Evolutionary conservation across 2,797 vertebrate genomes (phyloP).

Genomic region (Chelonia mydas): DNA sequence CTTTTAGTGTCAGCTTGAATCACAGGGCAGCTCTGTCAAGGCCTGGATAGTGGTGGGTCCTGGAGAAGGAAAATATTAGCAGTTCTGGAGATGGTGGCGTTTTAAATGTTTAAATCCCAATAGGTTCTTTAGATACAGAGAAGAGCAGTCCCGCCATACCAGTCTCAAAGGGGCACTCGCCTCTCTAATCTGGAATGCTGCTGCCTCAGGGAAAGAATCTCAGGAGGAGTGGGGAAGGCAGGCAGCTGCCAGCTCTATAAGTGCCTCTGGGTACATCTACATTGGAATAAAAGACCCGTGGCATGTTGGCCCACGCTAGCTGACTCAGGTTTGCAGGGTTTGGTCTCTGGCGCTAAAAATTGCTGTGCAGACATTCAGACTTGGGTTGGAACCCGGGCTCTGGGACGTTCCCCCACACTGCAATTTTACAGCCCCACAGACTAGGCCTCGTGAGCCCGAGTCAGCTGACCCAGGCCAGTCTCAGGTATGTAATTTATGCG

Average conservation of each 20-base stretch:
- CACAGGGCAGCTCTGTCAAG: neutral
- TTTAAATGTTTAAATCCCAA: neutral
- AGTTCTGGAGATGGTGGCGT: neutral
- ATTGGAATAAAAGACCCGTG: neutral
- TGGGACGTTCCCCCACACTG: neutral
- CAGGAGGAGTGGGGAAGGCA: neutral
- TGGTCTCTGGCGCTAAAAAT: neutral
- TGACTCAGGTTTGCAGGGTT: neutral
- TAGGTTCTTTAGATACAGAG: neutral
- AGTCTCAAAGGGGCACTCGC: accelerated
- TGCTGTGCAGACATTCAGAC: neutral
- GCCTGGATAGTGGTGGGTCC: neutral
- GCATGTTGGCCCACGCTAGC: neutral
- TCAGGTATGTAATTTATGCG: too few species aligned
- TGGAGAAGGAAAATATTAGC: neutral
- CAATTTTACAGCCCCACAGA: neutral
- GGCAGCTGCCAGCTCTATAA: neutral
- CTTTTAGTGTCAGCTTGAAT: neutral
- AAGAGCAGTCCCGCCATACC: neutral
- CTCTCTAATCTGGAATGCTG: too few species aligned
- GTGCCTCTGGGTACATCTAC: neutral
- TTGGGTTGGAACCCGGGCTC: neutral
- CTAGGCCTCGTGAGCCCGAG: too few species aligned
- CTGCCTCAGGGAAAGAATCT: neutral
- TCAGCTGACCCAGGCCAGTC: neutral